These are phyloP conservation scores for Otocyon megalotis DNA, from an alignment of 2,113 vertebrate species.

Conservation along the genomic window DNA sequence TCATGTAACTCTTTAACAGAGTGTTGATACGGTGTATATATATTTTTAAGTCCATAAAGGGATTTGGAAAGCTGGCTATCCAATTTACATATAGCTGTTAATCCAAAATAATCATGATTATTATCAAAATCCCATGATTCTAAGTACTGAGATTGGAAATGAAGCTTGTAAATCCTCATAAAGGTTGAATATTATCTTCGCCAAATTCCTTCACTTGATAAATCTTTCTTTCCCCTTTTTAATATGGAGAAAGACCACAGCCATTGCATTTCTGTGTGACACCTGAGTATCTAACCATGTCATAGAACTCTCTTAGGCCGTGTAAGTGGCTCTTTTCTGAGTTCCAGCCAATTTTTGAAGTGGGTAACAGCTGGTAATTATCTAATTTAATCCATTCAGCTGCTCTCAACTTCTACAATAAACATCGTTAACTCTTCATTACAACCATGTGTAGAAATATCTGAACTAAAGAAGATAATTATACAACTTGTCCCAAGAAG, in stretches of 20 bases:
- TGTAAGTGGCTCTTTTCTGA: conserved; percentile 32
- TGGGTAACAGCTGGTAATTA: conserved; percentile 56
- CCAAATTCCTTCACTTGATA: background rate
- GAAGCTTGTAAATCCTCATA: background rate
- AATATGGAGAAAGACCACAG: background rate
- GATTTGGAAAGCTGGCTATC: background rate
- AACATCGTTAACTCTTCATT: conserved; percentile 54
- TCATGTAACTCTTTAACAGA: background rate
- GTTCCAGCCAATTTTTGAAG: conserved; percentile 41
- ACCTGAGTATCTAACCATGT: background rate
- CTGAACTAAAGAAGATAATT: conserved; percentile 18
- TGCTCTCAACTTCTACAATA: conserved; percentile 22
- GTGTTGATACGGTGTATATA: background rate
- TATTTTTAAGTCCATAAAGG: conserved; percentile 20
- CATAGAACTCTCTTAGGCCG: background rate
- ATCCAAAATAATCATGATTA: background rate
- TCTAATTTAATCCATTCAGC: conserved; percentile 65
- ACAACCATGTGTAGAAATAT: background rate
- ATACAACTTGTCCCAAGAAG: conserved; percentile 37
- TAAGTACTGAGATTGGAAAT: background rate
- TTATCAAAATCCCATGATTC: conserved; percentile 31
- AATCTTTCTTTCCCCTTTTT: background rate
- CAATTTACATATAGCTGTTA: conserved; percentile 22
- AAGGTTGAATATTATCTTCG: background rate
- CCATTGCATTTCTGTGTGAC: background rate